phyloP scores from a whole-genome alignment of 1,140 invertebrate species.

The honey bee (Apis mellifera) region Amel_HAv3.1 CM009939.2:6016501-6017000 shows the following conservation, averaged over 20 bases:
- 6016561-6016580: not conserved
- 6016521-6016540: not conserved
- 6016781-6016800: not conserved
- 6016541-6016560: not conserved
- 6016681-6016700: not conserved
- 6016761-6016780: no score
- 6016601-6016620: not conserved
- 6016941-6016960: not conserved
- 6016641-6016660: not conserved
- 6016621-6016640: conserved; percentile 16
- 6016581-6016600: not conserved
- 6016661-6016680: not conserved
- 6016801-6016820: not conserved
- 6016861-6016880: not conserved
- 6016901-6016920: not conserved
- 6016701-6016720: not conserved
- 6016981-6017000: not conserved
- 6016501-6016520: not conserved
- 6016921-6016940: not conserved
- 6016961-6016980: not conserved
- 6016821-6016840: not conserved
- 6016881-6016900: not conserved
- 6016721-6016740: no score
- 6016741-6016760: not conserved
- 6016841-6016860: not conserved